These are phyloP conservation scores for Iphiclides podalirius DNA, from an alignment of 2,888 invertebrate genomes.

Conservation along the genomic window DNA sequence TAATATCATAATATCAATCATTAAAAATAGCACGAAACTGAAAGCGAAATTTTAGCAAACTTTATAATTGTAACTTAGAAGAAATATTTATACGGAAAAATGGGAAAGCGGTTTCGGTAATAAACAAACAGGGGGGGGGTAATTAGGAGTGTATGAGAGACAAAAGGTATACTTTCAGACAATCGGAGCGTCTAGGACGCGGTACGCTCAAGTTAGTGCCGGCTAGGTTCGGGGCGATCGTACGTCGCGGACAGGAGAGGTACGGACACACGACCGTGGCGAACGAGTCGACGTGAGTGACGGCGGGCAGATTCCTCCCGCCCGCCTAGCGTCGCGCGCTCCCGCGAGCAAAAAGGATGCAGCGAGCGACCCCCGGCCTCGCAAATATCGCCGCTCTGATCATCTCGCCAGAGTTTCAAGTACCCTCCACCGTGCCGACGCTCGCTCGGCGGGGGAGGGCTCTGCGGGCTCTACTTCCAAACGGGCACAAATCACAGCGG, in stretches of 20 bases:
- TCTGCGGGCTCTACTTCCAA: conserved; percentile 40
- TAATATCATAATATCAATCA: conserved; percentile 41
- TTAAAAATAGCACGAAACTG: conserved; percentile 36
- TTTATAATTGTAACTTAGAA: conserved; percentile 27
- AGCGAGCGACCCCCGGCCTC: conserved; percentile 56
- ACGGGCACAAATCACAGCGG: conserved; percentile 46
- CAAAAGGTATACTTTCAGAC: conserved; percentile 40
- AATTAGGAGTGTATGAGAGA: conserved; percentile 32
- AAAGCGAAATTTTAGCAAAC: conserved; percentile 33
- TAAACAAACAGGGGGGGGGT: conserved; percentile 2
- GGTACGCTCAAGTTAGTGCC: conserved; percentile 60
- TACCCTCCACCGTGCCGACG: conserved; percentile 60
- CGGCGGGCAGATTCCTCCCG: conserved; percentile 65
- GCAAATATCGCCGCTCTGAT: conserved; percentile 73
- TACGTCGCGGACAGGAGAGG: conserved; percentile 73
- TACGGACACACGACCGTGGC: conserved; percentile 72
- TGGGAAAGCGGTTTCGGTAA: conserved; percentile 11
- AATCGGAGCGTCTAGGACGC: conserved; percentile 48
- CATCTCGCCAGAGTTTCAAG: conserved; percentile 70
- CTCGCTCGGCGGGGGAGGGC: conserved; percentile 72
- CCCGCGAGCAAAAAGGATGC: conserved; percentile 73
- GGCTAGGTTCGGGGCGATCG: conserved; percentile 70
- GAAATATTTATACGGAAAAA: conserved; percentile 21
- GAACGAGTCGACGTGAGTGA: conserved; percentile 76
- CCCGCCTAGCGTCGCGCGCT: conserved; percentile 62